Base-by-base conservation (phyloP, 2,888 invertebrate species). In the Hypena proboscidalis region DNA sequence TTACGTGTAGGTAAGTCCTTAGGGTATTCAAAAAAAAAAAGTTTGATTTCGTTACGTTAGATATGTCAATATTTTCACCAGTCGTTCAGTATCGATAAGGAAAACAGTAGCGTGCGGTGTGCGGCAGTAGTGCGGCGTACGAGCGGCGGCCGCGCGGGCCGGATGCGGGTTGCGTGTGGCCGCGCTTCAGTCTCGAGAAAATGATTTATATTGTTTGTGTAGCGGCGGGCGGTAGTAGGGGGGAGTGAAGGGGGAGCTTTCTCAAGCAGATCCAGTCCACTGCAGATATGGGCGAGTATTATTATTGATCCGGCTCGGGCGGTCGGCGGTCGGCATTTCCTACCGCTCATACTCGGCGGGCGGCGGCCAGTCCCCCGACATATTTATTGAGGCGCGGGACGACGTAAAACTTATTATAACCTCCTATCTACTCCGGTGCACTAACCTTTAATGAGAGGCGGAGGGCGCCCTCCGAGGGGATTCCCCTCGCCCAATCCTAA, bases 231-330 rank as follows among this genome's bases (percentile, higher is more conserved):
- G 67, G 64, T 52, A 27, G 37, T 9, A 55, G 55, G 67, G 50
- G 66, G 65, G 67, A 61, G 58, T 54, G 68, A 70, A 69, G 70
- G 70, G 76, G 80, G 55, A 64, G 84, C 77, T 83, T 88, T 83
- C 89, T 87, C 87, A 85, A 89, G 87, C 85, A 85, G 83, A 83
- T 87, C 83, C 85, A 80, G 88, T 87, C 88, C 89, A 85, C 89
- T 89, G 89, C 90, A 90, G 90, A 90, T 89, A 89, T 90, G 88
- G 85, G 77, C 88, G 86, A 87, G 89, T 90, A 87, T 91, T 90
- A 90, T 90, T 90, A 91, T 91, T 85, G 91, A 91, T 90, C 91
- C 89, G 80, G 78, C 74, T 77, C 72, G 80, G 75, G 76, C 69
- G 83, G 82, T 79, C 70, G 81, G 82, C 77, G 83, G 80, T 80